phyloP scores from a whole-genome alignment of 2,888 invertebrate genomes.

The Netelia melanura region DNA sequence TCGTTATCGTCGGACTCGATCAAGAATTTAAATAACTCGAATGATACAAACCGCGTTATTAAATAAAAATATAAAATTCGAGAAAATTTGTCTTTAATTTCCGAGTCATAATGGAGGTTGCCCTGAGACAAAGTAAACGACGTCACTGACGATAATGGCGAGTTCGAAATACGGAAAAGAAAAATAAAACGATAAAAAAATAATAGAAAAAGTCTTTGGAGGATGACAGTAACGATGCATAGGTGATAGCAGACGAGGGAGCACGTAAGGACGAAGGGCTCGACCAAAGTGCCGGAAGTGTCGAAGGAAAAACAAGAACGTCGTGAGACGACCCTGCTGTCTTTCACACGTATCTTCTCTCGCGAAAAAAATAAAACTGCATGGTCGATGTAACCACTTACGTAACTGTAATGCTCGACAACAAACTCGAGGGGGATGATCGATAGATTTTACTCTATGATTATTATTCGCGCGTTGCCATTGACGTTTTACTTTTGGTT shows the following conservation, averaged over 20 bases:
- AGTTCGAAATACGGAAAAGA: not conserved
- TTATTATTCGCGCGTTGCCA: not conserved
- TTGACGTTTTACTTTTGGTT: not conserved
- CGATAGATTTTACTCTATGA: constrained; percentile 12
- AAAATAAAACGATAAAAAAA: not conserved
- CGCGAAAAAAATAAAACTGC: not conserved
- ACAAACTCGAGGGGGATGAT: constrained; percentile 6
- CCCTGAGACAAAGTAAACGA: not conserved
- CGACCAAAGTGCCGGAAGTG: constrained; percentile 51
- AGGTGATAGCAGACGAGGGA: constrained; percentile 1
- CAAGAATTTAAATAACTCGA: not conserved
- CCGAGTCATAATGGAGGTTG: not conserved
- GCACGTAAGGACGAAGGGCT: constrained; percentile 32
- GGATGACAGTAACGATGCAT: constrained; percentile 10
- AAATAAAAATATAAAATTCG: too few relatives aligned
- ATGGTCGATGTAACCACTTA: not conserved
- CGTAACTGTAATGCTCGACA: not conserved
- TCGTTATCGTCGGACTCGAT: not conserved
- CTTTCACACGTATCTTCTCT: constrained; percentile 14
- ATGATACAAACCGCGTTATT: too few relatives aligned
- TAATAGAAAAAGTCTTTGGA: not conserved
- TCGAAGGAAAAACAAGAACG: constrained; percentile 55
- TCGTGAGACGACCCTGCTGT: constrained; percentile 7
- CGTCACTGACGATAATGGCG: not conserved
- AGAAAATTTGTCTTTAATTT: not conserved